Evolutionary conservation across 1,140 invertebrate species (phyloP), one percentile per base, ranked within the genome.

Genomic region (Diachasma alloeum): DNA sequence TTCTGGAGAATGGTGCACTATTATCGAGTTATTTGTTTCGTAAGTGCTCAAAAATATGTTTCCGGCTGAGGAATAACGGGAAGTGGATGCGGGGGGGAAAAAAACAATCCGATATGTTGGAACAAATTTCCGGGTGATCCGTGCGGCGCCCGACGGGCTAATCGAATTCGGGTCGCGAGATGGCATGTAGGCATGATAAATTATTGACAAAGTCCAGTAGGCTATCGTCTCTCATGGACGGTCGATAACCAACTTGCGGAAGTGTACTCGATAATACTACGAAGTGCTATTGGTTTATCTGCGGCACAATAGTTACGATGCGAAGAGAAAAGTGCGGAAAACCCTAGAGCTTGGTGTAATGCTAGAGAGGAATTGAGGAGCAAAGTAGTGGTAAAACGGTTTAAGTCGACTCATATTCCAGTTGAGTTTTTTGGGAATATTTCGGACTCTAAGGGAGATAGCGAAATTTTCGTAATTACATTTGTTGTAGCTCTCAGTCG

Each of bases 131-230:
- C 71, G 26, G 71, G 22, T 72, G 39, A 31, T 72, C 22, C 36
- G 56, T 59, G 22, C 36, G 36, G 48, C 36, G 37, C 36, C 72
- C 36, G 46, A 72, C 46, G 17, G n/a, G 17, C 26, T 73, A 63
- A 66, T 73, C 72, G 31, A 73, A 66, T 73, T 73, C 36, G 37
- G 71, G 26, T 37, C 44, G 22, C 48, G n/a, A n/a, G 48, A 48
- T 63, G 24, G 15, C 26, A 4, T n/a, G 48, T 10, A 59, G 10
- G 24, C 10, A 37, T 48, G 71, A 72, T 72, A 72, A 72, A 72
- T 72, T 72, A 72, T 72, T 72, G 71, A 72, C 46, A 56, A 53
- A 72, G 71, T 48, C 48, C n/a, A 59, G 63, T 66, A n/a, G 63
- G 63, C 26, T 31, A 22, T 15, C 70, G 13, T 48, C 22, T 26